A percentile compares a stretch with the other conserved stretches of the same genome.
Conservation (phyloP, 2,797 vertebrate genomes). For the Alauda arvensis region DNA sequence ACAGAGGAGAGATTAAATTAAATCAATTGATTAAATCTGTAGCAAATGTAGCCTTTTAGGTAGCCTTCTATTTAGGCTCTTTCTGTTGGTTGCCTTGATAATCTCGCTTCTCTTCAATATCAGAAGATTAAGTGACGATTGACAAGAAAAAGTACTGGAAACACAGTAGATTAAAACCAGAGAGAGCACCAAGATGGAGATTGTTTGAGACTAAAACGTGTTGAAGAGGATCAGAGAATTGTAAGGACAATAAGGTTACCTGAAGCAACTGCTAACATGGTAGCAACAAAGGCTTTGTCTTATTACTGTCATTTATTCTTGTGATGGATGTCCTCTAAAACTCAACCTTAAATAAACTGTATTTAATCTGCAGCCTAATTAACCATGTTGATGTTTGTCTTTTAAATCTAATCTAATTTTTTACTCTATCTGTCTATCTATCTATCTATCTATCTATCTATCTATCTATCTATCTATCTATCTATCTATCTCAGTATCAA, state of each 20-base stretch:
- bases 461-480: not conserved
- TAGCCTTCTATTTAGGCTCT: not conserved
- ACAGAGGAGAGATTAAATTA: not conserved
- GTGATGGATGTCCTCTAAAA: not conserved
- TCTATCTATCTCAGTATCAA: not conserved
- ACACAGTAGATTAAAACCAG: not conserved
- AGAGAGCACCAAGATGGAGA: not conserved
- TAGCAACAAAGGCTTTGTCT: not conserved
- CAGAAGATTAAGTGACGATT: not conserved
- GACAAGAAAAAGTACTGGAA: not conserved
- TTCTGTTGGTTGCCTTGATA: not conserved
- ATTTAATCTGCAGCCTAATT: not conserved
- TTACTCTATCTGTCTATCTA: no score
- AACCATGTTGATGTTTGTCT: not conserved
- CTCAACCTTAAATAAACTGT: not conserved
- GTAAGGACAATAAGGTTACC: not conserved
- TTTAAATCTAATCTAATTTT: no score
- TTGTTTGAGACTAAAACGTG: not conserved
- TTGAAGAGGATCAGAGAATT: not conserved
- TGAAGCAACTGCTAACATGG: not conserved
- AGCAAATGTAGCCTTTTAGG: not conserved
- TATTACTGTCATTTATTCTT: not conserved
- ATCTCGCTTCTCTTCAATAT: not conserved
- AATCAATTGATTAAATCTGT: not conserved
- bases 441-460: not conserved